Conservation (phyloP, 2,888 invertebrate species). For the Drosophila meridionalis region DNA sequence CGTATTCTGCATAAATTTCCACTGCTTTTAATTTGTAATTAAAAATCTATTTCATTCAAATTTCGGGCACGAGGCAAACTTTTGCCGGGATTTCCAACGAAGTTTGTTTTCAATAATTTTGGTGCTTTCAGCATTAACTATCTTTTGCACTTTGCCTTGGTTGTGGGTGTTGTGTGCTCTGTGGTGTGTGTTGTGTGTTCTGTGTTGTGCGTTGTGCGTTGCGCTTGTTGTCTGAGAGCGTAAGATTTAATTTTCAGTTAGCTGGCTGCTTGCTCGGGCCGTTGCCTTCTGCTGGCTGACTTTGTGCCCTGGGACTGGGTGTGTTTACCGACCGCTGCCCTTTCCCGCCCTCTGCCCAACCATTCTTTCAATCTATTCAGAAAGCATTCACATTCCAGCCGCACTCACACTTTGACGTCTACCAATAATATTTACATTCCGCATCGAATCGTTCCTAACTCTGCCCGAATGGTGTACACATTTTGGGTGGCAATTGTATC, state of each 20-base stretch:
- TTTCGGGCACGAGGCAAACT: constrained; percentile 13
- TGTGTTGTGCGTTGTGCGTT: neutral
- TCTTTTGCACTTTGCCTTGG: neutral
- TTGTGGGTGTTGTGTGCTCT: neutral
- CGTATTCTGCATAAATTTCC: neutral
- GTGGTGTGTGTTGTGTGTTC: no score
- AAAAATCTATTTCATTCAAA: constrained; percentile 1
- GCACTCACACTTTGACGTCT: neutral
- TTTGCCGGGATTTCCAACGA: constrained; percentile 1
- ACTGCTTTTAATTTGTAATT: constrained; percentile 1
- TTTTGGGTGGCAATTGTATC: constrained; percentile 35
- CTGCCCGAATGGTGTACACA: neutral
- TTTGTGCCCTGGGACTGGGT: neutral
- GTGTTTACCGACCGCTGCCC: neutral
- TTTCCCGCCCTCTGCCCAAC: neutral
- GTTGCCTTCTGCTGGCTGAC: constrained; percentile 6
- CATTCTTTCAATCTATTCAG: neutral
- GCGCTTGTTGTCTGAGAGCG: neutral
- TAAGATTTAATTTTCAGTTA: constrained; percentile 8
- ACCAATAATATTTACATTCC: constrained; percentile 2
- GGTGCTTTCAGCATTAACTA: constrained; percentile 10
- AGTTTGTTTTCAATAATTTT: constrained; percentile 4
- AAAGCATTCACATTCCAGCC: neutral
- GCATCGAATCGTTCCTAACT: neutral
- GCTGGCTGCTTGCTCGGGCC: neutral